These are phyloP conservation scores for Drosophila anomalata DNA, from an alignment of 2,888 invertebrate species.

Conservation along the genomic window DNA sequence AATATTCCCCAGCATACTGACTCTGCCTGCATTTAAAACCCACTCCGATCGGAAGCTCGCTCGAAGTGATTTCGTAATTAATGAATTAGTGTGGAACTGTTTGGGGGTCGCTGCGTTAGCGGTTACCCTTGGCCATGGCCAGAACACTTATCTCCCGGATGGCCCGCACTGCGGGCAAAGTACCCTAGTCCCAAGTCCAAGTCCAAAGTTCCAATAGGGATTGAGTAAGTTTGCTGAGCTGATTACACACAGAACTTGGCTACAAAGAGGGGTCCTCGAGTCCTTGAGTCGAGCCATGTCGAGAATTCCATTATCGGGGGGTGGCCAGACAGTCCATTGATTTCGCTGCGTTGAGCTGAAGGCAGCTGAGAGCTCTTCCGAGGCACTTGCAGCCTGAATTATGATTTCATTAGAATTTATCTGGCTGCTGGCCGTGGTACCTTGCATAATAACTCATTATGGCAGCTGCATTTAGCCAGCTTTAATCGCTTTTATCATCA, in stretches of 20 bases:
- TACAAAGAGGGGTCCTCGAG: neutral
- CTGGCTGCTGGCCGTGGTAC: constrained; percentile 6
- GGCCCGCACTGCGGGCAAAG: constrained; percentile 2
- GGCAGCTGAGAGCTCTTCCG: constrained; percentile 7
- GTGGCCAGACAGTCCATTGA: constrained; percentile 18
- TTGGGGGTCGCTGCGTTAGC: constrained; percentile 57
- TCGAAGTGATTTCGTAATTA: constrained; percentile 74
- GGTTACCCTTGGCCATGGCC: constrained; percentile 52
- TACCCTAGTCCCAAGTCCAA: neutral
- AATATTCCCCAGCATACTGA: neutral
- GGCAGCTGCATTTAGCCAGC: constrained; percentile 50
- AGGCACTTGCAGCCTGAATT: constrained; percentile 39
- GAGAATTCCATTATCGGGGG: constrained; percentile 24
- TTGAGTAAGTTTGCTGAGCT: constrained; percentile 27
- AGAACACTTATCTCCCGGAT: constrained; percentile 8
- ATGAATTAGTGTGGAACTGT: constrained; percentile 58
- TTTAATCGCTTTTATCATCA: constrained; percentile 67
- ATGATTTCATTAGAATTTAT: constrained; percentile 43
- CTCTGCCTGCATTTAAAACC: constrained; percentile 27
- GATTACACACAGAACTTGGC: constrained; percentile 34
- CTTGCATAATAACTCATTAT: constrained; percentile 37
- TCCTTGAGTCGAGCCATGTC: neutral
- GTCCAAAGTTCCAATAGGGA: constrained; percentile 1
- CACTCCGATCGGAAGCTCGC: constrained; percentile 65
- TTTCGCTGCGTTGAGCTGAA: constrained; percentile 9